These are phyloP conservation scores for Chrysogorgia sp. DNA, from an alignment of 92 coral and sea anemone genomes.

Conservation along the genomic window DNA sequence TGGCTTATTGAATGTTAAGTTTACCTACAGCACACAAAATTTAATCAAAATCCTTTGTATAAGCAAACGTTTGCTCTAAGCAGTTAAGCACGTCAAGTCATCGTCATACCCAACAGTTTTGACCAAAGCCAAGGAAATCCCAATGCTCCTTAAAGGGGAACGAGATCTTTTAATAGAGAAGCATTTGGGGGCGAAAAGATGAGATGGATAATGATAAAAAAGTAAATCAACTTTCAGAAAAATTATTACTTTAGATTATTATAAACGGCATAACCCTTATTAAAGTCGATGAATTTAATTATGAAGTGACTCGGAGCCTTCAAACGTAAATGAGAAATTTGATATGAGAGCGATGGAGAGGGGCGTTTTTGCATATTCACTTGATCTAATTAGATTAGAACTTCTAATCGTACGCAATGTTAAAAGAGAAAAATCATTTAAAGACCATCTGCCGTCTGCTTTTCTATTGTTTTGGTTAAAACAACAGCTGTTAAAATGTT, in stretches of 20 bases:
- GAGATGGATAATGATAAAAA: constrained; percentile 27
- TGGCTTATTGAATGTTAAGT: constrained; percentile 42
- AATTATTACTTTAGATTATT: constrained; percentile 35
- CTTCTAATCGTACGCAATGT: constrained; percentile 87
- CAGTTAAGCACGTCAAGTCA: constrained; percentile 4
- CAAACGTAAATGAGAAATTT: constrained; percentile 48
- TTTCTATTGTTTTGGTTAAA: constrained; percentile 99
- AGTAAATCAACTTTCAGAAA: constrained; percentile 43
- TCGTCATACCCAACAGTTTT: constrained; percentile 9
- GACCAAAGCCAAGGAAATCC: constrained; percentile 2
- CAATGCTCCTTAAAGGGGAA: constrained; percentile 31
- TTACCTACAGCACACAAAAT: constrained; percentile 41
- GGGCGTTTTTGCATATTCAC: constrained; percentile 56
- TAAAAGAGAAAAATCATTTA: constrained; percentile 99
- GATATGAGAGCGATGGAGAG: constrained; percentile 50
- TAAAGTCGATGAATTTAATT: constrained; percentile 48
- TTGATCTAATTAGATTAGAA: constrained; percentile 89
- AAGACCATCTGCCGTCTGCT: constrained; percentile 99
- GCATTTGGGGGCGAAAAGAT: constrained; percentile 30
- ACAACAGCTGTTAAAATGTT: constrained; percentile 98
- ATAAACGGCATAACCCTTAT: constrained; percentile 48
- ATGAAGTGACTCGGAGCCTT: constrained; percentile 36
- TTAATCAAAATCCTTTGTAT: constrained; percentile 41
- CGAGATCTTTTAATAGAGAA: constrained; percentile 43
- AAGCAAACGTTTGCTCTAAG: constrained; percentile 41